phyloP scores from a whole-genome alignment of 2,113 vertebrate genomes.

The Dendrocopos noguchii region DNA sequence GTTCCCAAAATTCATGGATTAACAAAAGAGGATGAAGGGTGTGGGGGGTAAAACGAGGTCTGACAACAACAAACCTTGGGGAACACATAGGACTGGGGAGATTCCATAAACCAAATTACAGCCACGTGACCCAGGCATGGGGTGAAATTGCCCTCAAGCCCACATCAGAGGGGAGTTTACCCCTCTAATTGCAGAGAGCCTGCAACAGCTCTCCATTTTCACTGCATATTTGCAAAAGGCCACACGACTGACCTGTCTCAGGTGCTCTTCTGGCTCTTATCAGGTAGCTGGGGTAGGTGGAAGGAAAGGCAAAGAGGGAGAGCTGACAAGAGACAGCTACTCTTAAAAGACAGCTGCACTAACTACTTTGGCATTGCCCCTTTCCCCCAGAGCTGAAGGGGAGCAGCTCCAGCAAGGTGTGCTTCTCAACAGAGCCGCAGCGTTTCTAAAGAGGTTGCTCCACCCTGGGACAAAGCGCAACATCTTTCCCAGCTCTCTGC shows the following conservation, averaged over 20 bases:
- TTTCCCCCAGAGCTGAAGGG: neutral
- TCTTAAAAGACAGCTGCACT: too few species aligned
- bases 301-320: neutral
- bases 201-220: neutral
- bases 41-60: slow-evolving; percentile 24
- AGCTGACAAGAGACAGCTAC: neutral
- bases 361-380: neutral
- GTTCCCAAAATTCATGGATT: neutral
- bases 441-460: neutral
- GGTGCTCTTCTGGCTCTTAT: neutral
- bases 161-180: neutral
- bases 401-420: neutral
- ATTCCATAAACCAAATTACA: neutral
- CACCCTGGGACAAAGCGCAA: accelerated
- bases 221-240: accelerated
- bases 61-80: slow-evolving; percentile 32
- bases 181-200: too few species aligned
- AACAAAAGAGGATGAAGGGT: slow-evolving; percentile 1
- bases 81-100: neutral
- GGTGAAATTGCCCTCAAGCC: neutral
- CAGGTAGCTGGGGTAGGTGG: accelerated
- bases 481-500: neutral
- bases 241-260: neutral
- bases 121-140: accelerated
- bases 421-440: neutral